These are phyloP conservation scores for Otis tarda DNA, from an alignment of 2,113 vertebrate species.

Conservation along the genomic window DNA sequence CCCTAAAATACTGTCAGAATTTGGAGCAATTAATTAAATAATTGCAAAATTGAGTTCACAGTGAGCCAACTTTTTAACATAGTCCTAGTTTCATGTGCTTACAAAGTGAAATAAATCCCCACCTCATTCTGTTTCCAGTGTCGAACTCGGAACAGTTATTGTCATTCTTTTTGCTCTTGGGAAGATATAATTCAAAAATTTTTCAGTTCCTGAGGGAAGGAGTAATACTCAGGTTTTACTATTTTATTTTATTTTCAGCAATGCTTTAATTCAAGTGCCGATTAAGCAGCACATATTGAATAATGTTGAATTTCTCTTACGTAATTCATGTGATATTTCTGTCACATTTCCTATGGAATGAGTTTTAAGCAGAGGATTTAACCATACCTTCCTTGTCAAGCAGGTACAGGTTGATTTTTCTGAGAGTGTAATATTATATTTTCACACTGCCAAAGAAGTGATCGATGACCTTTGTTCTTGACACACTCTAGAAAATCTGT, in stretches of 20 bases:
- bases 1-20: not conserved
- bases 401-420: not conserved
- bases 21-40: not conserved
- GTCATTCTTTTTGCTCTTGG: not conserved
- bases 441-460: not conserved
- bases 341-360: not conserved
- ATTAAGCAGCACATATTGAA: conserved; percentile 33
- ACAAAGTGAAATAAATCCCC: not conserved
- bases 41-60: not conserved
- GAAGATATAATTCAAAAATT: conserved; percentile 21
- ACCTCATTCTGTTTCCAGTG: not conserved
- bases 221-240: conserved; percentile 33
- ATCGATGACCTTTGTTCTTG: not conserved
- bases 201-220: conserved; percentile 26
- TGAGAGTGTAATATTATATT: not conserved
- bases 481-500: not conserved
- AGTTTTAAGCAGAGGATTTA: not conserved
- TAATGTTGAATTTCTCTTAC: not conserved
- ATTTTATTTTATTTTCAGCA: conserved; percentile 39
- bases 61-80: not conserved
- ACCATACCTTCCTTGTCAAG: not conserved
- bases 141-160: not conserved
- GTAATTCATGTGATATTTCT: not conserved
- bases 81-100: not conserved
- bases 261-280: conserved; percentile 47